A percentile compares a stretch with the other conserved stretches of the same genome.
Evolutionary conservation across 2,113 vertebrate species (phyloP).

Genomic region (Rissa tridactyla): DNA sequence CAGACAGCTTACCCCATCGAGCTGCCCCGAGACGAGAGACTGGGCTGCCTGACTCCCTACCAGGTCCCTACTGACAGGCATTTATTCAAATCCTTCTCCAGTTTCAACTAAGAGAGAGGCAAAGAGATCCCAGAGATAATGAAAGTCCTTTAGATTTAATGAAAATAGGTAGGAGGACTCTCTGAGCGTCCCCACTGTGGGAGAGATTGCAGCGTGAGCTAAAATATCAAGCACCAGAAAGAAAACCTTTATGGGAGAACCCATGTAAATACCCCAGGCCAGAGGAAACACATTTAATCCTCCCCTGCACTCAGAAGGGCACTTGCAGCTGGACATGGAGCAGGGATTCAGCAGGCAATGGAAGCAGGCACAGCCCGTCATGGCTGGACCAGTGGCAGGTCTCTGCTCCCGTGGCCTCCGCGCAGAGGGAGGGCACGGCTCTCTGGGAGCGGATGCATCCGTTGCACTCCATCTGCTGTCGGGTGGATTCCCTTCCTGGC

Average conservation of each 20-base stretch:
- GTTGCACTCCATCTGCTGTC: neutral
- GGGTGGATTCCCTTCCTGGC: neutral
- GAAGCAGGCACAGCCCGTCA: neutral
- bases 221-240: neutral
- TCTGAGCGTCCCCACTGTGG: neutral
- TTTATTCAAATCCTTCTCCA: constrained; percentile 2
- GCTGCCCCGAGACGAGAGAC: neutral
- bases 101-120: neutral
- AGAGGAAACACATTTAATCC: neutral
- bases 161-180: neutral
- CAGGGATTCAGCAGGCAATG: neutral
- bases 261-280: neutral
- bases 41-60: neutral
- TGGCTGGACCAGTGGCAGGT: neutral
- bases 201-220: neutral
- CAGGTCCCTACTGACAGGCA: neutral
- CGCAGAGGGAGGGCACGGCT: neutral
- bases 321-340: neutral
- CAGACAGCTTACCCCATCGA: neutral
- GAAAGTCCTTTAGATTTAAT: neutral
- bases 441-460: neutral
- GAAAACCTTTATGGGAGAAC: neutral
- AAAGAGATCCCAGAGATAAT: neutral
- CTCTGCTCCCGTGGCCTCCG: neutral
- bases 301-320: neutral